These are phyloP conservation scores for Hirundichthys speculiger DNA, from an alignment of 2,113 vertebrate genomes.

Conservation along the genomic window DNA sequence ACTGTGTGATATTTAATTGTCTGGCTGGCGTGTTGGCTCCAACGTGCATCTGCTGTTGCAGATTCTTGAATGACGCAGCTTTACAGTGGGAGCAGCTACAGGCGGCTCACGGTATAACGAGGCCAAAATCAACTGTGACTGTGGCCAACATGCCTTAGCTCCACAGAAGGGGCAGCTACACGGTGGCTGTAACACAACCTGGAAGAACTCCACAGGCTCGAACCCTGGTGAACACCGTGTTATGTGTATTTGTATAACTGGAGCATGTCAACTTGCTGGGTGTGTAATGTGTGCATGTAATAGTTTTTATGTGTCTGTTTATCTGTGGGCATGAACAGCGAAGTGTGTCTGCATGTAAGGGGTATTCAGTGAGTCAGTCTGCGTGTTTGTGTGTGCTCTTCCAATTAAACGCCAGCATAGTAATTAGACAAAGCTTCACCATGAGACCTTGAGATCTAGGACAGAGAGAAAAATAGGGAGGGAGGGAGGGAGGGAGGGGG, in stretches of 20 bases:
- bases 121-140: slow-evolving; percentile 64
- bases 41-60: slow-evolving; percentile 50
- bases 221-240: slow-evolving; percentile 49
- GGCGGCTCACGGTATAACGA: slow-evolving; percentile 58
- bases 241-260: slow-evolving; percentile 72
- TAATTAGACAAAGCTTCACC: slow-evolving; percentile 79
- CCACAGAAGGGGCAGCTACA: slow-evolving; percentile 61
- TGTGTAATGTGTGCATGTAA: slow-evolving; percentile 48
- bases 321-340: slow-evolving; percentile 18
- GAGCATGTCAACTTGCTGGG: slow-evolving; percentile 72
- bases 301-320: slow-evolving; percentile 30
- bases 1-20: slow-evolving; percentile 37
- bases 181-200: slow-evolving; percentile 60
- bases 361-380: slow-evolving; percentile 58
- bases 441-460: slow-evolving; percentile 75
- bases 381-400: slow-evolving; percentile 69
- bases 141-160: slow-evolving; percentile 62
- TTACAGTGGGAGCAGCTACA: slow-evolving; percentile 54
- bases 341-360: slow-evolving; percentile 44
- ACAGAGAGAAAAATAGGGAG: slow-evolving; percentile 42
- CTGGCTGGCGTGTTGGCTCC: slow-evolving; percentile 27
- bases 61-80: slow-evolving; percentile 55
- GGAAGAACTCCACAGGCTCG: slow-evolving; percentile 57
- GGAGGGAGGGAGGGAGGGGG: neutral
- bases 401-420: slow-evolving; percentile 74